These are phyloP conservation scores for Ypsolopha scabrella DNA, from an alignment of 2,888 invertebrate species.

Conservation along the genomic window DNA sequence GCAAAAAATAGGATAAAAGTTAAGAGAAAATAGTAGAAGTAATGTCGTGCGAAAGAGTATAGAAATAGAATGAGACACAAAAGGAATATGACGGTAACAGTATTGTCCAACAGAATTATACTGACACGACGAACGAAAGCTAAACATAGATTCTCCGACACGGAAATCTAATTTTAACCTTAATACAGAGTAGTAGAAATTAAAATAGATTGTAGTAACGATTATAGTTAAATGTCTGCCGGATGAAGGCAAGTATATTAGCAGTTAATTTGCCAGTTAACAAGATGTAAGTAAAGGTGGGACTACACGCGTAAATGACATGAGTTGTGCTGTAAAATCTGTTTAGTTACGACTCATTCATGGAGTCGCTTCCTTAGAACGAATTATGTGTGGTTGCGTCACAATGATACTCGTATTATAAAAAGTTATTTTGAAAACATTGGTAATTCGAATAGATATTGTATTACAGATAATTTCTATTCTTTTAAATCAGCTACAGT, in stretches of 20 bases:
- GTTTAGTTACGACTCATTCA: neutral
- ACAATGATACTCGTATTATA: too few species aligned
- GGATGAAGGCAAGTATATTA: neutral
- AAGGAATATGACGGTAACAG: neutral
- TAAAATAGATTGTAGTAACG: neutral
- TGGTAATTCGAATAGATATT: too few species aligned
- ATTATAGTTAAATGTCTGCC: neutral
- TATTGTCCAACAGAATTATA: slow-evolving; percentile 1
- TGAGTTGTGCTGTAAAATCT: neutral
- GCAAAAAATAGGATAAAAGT: neutral
- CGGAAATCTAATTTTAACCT: neutral
- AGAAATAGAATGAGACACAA: neutral
- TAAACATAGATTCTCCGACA: neutral
- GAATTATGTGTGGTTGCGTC: too few species aligned
- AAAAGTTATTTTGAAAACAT: too few species aligned
- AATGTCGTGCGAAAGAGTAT: neutral
- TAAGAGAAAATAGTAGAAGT: neutral
- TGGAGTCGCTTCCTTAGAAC: neutral
- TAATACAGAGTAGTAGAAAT: neutral
- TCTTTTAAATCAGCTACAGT: too few species aligned
- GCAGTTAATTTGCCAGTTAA: slow-evolving; percentile 1
- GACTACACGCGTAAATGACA: neutral
- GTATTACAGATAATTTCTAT: too few species aligned
- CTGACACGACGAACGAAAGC: neutral
- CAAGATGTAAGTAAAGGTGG: neutral